Percentiles rank a stretch among this genome's conserved stretches.
phyloP scores from a whole-genome alignment of 30 jellyfish, hydroid and myxozoan genomes.

The Hydractinia echinata region DNA sequence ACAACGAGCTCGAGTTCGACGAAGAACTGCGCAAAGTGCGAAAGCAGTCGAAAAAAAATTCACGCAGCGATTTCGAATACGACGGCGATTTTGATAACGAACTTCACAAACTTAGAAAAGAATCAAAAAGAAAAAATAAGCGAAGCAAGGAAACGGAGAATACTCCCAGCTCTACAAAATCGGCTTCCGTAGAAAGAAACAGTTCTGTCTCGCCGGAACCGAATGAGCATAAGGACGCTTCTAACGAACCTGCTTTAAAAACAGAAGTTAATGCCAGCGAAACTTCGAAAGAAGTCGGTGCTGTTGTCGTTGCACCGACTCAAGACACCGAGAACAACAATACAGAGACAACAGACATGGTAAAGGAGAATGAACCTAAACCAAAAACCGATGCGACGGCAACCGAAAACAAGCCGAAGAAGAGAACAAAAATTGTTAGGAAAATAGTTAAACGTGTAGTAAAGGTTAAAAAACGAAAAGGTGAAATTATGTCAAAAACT shows the following conservation, averaged over 20 bases:
- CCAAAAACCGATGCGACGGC: background rate
- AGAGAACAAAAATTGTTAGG: constrained; percentile 31
- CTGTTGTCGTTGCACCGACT: background rate
- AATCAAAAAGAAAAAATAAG: background rate
- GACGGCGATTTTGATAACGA: constrained; percentile 42
- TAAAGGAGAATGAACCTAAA: background rate
- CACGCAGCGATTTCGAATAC: constrained; percentile 20
- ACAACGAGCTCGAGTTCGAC: constrained; percentile 36
- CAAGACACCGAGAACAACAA: background rate
- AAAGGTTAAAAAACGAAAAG: background rate
- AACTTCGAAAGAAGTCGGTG: background rate
- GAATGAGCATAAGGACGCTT: background rate
- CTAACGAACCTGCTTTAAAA: background rate
- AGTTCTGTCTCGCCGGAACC: background rate
- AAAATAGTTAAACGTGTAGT: constrained; percentile 31
- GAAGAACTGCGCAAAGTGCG: constrained; percentile 29
- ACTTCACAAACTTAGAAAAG: constrained; percentile 13
- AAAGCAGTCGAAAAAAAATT: background rate
- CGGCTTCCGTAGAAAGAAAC: background rate
- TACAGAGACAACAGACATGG: background rate
- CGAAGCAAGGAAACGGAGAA: background rate
- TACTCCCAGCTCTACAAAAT: background rate
- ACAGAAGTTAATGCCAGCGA: background rate
- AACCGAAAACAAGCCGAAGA: constrained; percentile 30
- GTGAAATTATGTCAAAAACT: constrained; percentile 13